phyloP scores from a whole-genome alignment of 2,797 vertebrate genomes.

The Loriculus beryllinus region DNA sequence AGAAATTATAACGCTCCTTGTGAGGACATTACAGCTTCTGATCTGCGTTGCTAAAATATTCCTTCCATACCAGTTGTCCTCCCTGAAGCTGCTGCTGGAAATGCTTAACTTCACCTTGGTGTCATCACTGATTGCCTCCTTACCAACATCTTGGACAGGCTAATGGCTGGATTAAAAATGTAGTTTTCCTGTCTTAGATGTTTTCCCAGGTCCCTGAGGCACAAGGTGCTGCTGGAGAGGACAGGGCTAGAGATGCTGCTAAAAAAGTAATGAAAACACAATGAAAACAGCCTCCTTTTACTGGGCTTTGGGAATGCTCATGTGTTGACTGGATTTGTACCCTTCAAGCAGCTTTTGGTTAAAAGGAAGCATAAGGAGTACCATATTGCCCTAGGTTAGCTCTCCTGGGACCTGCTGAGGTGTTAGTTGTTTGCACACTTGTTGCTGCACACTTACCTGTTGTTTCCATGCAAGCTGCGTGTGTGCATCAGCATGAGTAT shows the following conservation, averaged over 20 bases:
- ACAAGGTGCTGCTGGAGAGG: background rate
- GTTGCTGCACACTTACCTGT: background rate
- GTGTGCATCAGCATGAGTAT: background rate
- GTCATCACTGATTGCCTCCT: background rate
- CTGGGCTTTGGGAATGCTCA: background rate
- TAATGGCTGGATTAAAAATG: background rate
- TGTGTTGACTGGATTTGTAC: background rate
- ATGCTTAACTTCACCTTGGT: background rate
- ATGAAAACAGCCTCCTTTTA: background rate
- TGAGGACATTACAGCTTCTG: accelerated
- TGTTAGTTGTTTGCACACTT: background rate
- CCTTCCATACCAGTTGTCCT: background rate
- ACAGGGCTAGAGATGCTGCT: background rate
- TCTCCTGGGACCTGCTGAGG: background rate
- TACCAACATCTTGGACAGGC: accelerated
- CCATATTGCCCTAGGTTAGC: background rate
- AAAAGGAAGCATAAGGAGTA: background rate
- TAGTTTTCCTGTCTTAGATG: background rate
- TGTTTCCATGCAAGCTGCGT: background rate
- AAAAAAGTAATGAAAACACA: accelerated
- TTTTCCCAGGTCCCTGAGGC: background rate
- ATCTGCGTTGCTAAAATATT: background rate
- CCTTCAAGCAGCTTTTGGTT: background rate
- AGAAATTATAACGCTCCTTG: background rate
- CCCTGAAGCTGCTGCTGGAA: background rate